Conservation (phyloP, 2,113 vertebrate genomes). For the Oenanthe oenanthe region DNA sequence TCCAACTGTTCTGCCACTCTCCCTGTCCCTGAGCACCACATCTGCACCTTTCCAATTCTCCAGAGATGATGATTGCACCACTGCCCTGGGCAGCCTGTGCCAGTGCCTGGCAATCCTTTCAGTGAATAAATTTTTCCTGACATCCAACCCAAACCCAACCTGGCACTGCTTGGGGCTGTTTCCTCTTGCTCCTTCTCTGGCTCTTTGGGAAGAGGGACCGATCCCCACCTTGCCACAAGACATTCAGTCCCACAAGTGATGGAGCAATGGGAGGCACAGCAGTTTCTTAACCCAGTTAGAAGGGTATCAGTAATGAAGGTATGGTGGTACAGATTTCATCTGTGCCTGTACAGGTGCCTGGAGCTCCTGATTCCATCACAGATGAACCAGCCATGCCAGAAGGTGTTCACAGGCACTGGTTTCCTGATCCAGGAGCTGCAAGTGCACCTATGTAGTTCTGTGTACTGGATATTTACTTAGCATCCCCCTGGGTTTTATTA, state of each 20-base stretch:
- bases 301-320: not conserved
- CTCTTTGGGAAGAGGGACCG: not conserved
- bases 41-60: not conserved
- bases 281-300: not conserved
- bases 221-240: not conserved
- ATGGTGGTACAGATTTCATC: not conserved
- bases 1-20: not conserved
- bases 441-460: not conserved
- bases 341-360: not conserved
- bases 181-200: not conserved
- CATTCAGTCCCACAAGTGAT: not conserved
- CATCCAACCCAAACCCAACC: not conserved
- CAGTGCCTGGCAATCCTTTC: not conserved
- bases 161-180: not conserved
- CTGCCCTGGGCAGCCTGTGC: not conserved
- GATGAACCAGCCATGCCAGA: not conserved
- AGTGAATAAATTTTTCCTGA: not conserved
- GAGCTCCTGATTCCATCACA: not conserved
- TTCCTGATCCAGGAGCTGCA: not conserved
- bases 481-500: not conserved
- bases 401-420: not conserved
- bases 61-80: not conserved
- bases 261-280: not conserved
- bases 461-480: not conserved
- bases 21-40: not conserved